Evolutionary conservation across 1,140 invertebrate genomes (phyloP).

Genomic region (Hormaphis cornu): DNA sequence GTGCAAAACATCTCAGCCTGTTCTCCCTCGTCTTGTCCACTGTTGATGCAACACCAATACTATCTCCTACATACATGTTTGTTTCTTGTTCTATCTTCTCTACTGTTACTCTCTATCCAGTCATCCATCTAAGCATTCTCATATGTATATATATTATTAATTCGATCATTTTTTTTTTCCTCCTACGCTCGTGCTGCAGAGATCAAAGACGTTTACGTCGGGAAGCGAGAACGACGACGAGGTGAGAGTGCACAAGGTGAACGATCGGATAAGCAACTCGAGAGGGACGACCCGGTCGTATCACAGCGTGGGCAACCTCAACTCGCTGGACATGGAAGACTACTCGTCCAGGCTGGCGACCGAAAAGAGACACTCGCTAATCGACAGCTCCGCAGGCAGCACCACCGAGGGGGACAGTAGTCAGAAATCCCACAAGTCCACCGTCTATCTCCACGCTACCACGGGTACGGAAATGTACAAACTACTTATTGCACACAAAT

Average conservation of each 20-base stretch:
- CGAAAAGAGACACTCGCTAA: conserved; percentile 34
- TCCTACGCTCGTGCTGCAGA: not conserved
- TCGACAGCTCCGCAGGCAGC: conserved; percentile 43
- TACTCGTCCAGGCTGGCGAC: conserved; percentile 40
- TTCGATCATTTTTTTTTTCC: no score
- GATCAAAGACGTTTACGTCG: conserved; percentile 20
- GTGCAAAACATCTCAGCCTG: no score
- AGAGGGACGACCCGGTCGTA: not conserved
- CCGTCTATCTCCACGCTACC: conserved; percentile 69
- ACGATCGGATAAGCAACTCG: not conserved
- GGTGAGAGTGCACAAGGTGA: conserved; percentile 4
- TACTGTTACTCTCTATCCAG: no score
- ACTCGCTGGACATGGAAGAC: conserved; percentile 10
- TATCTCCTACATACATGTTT: no score
- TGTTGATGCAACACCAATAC: no score
- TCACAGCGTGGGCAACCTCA: conserved; percentile 18
- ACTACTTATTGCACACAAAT: no score
- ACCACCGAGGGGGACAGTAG: conserved; percentile 67
- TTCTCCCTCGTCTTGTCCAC: no score
- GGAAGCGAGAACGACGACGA: conserved; percentile 32
- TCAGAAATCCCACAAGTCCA: conserved; percentile 64
- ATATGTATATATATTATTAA: no score
- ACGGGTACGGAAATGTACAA: conserved; percentile 48
- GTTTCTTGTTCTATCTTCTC: no score
- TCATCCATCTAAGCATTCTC: no score